Conservation (phyloP, 2,113 vertebrate genomes). For the Dolichotis patagonum region DNA sequence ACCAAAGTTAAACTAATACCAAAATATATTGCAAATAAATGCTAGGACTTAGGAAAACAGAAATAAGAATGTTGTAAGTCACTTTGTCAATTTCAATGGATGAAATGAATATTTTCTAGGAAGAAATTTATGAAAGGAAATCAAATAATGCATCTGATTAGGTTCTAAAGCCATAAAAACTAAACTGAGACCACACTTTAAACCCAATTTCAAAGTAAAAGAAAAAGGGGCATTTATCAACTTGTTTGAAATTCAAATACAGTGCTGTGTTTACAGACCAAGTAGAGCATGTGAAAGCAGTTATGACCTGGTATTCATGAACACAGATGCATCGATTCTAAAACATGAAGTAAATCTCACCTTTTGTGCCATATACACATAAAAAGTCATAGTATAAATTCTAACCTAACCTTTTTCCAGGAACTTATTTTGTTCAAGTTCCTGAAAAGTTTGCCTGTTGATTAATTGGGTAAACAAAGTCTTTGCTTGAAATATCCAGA, state of each 20-base stretch:
- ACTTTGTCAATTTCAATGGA: slow-evolving; percentile 6
- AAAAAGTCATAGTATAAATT: not conserved
- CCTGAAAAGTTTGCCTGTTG: not conserved
- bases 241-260: not conserved
- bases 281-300: not conserved
- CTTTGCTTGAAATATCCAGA: not conserved
- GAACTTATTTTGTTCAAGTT: not conserved
- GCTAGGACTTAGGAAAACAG: not conserved
- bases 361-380: not conserved
- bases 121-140: slow-evolving; percentile 38
- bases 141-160: not conserved
- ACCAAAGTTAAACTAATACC: not conserved
- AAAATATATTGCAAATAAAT: not conserved
- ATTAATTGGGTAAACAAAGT: not conserved
- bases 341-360: not conserved
- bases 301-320: not conserved
- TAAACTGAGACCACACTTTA: not conserved
- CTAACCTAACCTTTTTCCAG: not conserved
- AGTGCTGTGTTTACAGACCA: not conserved
- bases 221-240: not conserved
- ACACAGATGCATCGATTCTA: not conserved
- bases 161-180: not conserved
- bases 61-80: not conserved
- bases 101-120: not conserved
- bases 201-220: not conserved